Percentiles rank a stretch among this genome's conserved stretches.
phyloP scores from a whole-genome alignment of 2,113 vertebrate genomes.

The Hippocampus comes region DNA sequence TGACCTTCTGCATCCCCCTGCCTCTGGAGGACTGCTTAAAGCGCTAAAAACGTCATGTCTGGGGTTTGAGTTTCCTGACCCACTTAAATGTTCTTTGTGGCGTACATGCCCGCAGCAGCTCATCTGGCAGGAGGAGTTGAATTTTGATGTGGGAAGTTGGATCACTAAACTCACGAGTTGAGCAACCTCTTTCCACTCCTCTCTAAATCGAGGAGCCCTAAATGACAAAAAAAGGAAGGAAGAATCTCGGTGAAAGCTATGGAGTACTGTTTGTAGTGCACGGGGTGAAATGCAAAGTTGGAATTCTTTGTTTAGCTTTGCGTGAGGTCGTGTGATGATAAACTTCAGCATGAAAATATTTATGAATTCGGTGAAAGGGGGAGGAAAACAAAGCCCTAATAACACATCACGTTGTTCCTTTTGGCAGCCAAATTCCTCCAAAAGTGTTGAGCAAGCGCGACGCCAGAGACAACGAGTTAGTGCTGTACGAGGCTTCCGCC shows the following conservation, averaged over 20 bases:
- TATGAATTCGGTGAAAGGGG: conserved; percentile 48
- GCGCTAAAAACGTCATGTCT: conserved; percentile 34
- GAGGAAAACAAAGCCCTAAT: conserved; percentile 35
- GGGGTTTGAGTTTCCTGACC: conserved; percentile 67
- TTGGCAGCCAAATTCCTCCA: conserved; percentile 29
- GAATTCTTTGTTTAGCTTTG: conserved; percentile 15
- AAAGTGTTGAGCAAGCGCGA: conserved; percentile 41
- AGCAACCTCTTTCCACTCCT: conserved; percentile 52
- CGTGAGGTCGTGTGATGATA: conserved; percentile 66
- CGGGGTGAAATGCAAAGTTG: background rate
- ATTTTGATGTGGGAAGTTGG: conserved; percentile 13
- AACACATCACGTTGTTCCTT: conserved; percentile 50
- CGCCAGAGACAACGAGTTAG: conserved; percentile 43
- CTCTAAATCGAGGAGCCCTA: conserved; percentile 48
- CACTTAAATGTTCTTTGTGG: conserved; percentile 50
- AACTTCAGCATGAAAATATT: conserved; percentile 67
- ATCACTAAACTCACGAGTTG: conserved; percentile 44
- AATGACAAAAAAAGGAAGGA: conserved; percentile 3
- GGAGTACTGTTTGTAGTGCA: background rate
- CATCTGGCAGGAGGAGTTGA: conserved; percentile 31
- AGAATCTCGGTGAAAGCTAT: conserved; percentile 2
- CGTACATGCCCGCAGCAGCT: conserved; percentile 45
- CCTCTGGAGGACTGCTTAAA: conserved; percentile 37
- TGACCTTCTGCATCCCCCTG: conserved; percentile 47
- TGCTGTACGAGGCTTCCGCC: conserved; percentile 27